Conservation (phyloP, 2,888 invertebrate genomes). For the Phanerotoma sp. region DNA sequence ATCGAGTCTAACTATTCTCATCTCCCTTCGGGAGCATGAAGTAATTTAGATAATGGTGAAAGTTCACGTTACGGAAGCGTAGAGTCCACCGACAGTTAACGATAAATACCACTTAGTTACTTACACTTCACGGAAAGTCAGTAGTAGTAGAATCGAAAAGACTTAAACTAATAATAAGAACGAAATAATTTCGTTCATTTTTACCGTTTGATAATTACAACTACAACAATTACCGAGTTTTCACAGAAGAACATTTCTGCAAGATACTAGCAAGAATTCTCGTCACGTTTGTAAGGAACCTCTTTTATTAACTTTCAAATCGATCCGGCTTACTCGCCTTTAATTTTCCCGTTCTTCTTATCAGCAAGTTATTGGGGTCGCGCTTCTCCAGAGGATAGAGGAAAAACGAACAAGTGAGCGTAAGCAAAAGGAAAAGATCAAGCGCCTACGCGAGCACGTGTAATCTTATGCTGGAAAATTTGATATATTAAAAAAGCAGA, state of each 20-base stretch:
- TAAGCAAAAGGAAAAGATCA: not conserved
- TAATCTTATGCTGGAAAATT: not conserved
- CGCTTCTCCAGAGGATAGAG: not conserved
- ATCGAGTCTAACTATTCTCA: conserved; percentile 7
- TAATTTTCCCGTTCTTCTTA: conserved; percentile 22
- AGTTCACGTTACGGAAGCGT: conserved; percentile 37
- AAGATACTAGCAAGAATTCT: conserved; percentile 3
- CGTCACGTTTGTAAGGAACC: conserved; percentile 26
- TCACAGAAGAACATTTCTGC: not conserved
- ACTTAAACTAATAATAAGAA: not conserved
- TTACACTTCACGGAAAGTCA: not conserved
- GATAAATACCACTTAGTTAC: conserved; percentile 31
- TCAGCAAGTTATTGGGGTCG: conserved; percentile 32
- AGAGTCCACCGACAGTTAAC: conserved; percentile 16
- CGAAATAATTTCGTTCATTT: too few relatives aligned
- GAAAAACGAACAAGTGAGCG: not conserved
- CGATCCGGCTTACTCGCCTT: conserved; percentile 18
- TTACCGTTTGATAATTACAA: not conserved
- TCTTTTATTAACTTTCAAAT: conserved; percentile 35
- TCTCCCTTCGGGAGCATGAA: conserved; percentile 32
- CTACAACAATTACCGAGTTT: not conserved
- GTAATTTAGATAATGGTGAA: conserved; percentile 48
- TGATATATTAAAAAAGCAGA: not conserved
- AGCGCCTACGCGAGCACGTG: not conserved
- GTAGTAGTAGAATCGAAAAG: not conserved